Evolutionary conservation across 1,140 invertebrate genomes (phyloP).

Genomic region (Atta colombica): DNA sequence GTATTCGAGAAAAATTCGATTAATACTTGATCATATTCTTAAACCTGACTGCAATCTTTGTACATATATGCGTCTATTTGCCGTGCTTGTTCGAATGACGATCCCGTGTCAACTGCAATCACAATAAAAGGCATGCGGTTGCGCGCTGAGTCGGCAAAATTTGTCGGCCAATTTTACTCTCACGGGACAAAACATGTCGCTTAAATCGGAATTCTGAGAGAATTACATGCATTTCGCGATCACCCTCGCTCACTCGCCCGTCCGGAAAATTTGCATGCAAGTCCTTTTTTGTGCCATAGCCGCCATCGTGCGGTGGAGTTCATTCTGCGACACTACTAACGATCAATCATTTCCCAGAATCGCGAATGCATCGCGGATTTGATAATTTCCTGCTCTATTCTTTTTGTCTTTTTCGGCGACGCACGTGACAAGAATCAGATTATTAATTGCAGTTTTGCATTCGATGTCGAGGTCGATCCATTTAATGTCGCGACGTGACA

Average conservation of each 20-base stretch:
- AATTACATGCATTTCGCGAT: conserved; percentile 61
- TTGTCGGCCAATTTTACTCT: conserved; percentile 14
- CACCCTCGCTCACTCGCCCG: conserved; percentile 24
- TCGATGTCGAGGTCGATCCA: conserved; percentile 32
- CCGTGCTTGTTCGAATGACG: conserved; percentile 15
- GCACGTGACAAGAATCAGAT: conserved; percentile 52
- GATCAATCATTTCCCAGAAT: conserved; percentile 61
- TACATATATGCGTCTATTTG: neutral
- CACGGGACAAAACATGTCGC: conserved; percentile 42
- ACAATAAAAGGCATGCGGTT: conserved; percentile 32
- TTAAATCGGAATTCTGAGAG: conserved; percentile 55
- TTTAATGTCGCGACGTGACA: conserved; percentile 18
- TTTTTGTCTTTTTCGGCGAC: conserved; percentile 54
- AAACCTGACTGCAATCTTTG: neutral
- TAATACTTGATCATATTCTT: neutral
- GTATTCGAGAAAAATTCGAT: neutral
- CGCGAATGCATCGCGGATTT: conserved; percentile 61
- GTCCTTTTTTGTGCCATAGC: conserved; percentile 46
- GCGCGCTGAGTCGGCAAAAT: neutral
- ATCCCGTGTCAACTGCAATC: conserved; percentile 38
- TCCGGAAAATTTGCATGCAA: conserved; percentile 55
- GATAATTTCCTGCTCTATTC: conserved; percentile 58
- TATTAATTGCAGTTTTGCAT: conserved; percentile 62
- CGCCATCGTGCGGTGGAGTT: conserved; percentile 16
- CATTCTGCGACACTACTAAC: conserved; percentile 42